Evolutionary conservation across 2,797 vertebrate species (phyloP).

Genomic region (Onychomys torridus): DNA sequence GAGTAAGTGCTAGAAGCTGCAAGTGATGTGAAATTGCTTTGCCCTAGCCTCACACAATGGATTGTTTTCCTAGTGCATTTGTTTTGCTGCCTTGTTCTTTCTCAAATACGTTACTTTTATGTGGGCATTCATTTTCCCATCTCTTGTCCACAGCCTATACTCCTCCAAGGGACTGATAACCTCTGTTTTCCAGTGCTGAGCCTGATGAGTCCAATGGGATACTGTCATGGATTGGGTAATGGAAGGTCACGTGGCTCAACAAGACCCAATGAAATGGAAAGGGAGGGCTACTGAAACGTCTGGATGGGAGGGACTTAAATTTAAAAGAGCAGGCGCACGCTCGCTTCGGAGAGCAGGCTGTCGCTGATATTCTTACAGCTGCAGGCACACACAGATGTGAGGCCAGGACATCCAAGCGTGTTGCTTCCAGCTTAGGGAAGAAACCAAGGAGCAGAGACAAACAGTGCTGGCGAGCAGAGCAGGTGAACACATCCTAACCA

Average conservation of each 20-base stretch:
- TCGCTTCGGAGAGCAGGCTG: no score
- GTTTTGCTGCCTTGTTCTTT: not conserved
- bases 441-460: not conserved
- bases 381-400: not conserved
- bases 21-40: not conserved
- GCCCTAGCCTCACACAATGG: not conserved
- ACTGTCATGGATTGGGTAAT: not conserved
- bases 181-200: not conserved
- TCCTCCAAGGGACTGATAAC: not conserved
- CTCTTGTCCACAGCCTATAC: not conserved
- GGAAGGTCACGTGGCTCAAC: not conserved
- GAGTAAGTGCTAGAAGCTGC: not conserved
- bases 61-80: not conserved
- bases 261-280: not conserved
- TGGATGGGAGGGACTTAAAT: not conserved
- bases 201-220: not conserved
- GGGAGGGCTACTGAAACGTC: not conserved
- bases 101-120: not conserved
- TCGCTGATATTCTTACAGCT: not conserved
- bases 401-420: not conserved
- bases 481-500: not conserved
- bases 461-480: not conserved
- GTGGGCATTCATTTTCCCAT: not conserved
- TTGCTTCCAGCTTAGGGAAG: not conserved
- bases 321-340: not conserved